These are phyloP conservation scores for Rhynchopsitta pachyrhyncha DNA, from an alignment of 2,113 vertebrate species.

Conservation along the genomic window DNA sequence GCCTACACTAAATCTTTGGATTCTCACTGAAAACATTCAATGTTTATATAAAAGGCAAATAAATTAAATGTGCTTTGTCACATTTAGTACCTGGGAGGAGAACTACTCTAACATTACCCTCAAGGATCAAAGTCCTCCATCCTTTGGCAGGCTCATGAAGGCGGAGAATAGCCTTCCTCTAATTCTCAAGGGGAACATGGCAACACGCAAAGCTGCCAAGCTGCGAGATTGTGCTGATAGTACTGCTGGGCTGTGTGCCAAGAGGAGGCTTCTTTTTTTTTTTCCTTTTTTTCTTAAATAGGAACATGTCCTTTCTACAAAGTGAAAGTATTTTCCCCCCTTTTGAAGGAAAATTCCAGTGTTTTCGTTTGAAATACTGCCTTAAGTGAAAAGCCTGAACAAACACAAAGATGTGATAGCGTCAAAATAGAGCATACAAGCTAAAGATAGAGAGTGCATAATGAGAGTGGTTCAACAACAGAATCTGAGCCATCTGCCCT, in stretches of 20 bases:
- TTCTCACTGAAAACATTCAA: constrained; percentile 57
- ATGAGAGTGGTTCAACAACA: constrained; percentile 50
- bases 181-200: constrained; percentile 67
- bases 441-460: constrained; percentile 54
- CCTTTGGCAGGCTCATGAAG: constrained; percentile 40
- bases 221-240: constrained; percentile 66
- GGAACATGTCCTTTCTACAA: constrained; percentile 71
- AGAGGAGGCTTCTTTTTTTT: constrained; percentile 16
- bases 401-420: constrained; percentile 59
- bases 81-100: constrained; percentile 70
- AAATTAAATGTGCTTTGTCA: constrained; percentile 71
- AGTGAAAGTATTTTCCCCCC: constrained; percentile 58
- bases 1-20: constrained; percentile 38
- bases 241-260: constrained; percentile 59
- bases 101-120: constrained; percentile 58
- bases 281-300: background rate
- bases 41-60: constrained; percentile 68
- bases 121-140: constrained; percentile 76
- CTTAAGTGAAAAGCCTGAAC: constrained; percentile 69
- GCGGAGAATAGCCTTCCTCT: constrained; percentile 52
- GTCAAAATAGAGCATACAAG: constrained; percentile 41
- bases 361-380: constrained; percentile 68
- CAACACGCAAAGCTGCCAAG: constrained; percentile 63
- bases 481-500: constrained; percentile 54
- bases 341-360: constrained; percentile 68